Base-by-base conservation (phyloP, 2,888 invertebrate genomes). In the Conus canariensis region DNA sequence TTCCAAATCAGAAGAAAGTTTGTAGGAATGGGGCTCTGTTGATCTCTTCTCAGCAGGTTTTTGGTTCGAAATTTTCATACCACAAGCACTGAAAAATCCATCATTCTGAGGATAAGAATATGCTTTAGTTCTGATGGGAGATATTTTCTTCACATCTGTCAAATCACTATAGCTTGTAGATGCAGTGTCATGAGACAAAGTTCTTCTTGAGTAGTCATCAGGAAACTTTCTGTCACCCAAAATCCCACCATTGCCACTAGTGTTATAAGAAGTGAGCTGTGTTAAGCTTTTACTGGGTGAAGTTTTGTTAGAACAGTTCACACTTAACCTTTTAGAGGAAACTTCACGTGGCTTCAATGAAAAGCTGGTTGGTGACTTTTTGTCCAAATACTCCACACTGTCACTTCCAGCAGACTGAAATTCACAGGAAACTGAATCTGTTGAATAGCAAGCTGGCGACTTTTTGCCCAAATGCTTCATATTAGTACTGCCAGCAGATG, bases 391-490 rank as follows among this genome's bases (percentile, higher is more conserved):
- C 16, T 1, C 19, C 70, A 22, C 70, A 22, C 70, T 70, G 70
- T 19, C 19, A 70, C 22, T 22, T 8, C 70, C 70, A 70, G 70
- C 70, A 70, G 3, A 70, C 22, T 77, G 30, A 77, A 25, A 8
- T 30, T 77, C 77, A 77, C 30, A 12, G 7, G 77, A 77, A 30
- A 30, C 30, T 30, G 30, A 30, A 25, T 30, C 19, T 56, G 83
- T 56, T 58, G 25, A 16, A n/a, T 59, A 9, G 59, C 85, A 8
- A 4, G 12, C 1, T 3, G 60, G 25, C 1, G 60, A 60, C n/a
- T 14, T 85, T 59, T 85, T 85, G 60, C 85, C 85, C 19, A 60
- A 58, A 85, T 25, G 14, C 60, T 59, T 85, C 85, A 85, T 12
- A 12, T 58, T 22, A 74, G 9, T 77, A 10, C 77, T 77, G 30